Conservation (phyloP, 2,888 invertebrate genomes). For the Ichneumoninae sp. region DNA sequence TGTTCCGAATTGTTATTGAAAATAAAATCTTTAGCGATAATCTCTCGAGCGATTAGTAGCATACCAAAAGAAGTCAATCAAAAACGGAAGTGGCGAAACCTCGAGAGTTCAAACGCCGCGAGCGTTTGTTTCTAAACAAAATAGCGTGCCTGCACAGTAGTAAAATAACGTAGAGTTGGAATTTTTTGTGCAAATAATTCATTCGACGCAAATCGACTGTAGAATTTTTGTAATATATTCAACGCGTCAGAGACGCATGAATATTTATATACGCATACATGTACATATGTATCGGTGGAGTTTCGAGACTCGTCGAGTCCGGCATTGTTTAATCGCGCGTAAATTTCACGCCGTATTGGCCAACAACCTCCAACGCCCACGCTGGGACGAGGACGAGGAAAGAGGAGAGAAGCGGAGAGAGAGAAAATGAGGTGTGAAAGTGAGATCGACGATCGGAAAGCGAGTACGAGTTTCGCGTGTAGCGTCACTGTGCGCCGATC, state of each 20-base stretch:
- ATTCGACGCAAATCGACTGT: conserved; percentile 3
- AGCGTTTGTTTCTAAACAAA: not conserved
- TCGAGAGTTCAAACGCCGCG: not conserved
- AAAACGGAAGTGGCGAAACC: not conserved
- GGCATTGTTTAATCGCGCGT: conserved; percentile 24
- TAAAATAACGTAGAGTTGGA: not conserved
- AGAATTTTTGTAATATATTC: conserved; percentile 5
- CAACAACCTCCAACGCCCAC: conserved; percentile 12
- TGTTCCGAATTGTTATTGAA: not conserved
- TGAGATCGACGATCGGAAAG: conserved; percentile 18
- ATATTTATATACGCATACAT: not conserved
- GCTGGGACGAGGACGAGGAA: conserved; percentile 11
- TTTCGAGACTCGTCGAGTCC: conserved; percentile 13
- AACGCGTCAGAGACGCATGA: not conserved
- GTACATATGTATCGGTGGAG: not conserved
- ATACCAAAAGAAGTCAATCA: not conserved
- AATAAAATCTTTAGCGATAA: not conserved
- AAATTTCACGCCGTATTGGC: conserved; percentile 20
- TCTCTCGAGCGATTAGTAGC: not conserved
- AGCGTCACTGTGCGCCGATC: conserved; percentile 10
- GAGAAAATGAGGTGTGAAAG: conserved; percentile 10
- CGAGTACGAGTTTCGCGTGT: not conserved
- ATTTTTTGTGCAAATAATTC: conserved; percentile 13
- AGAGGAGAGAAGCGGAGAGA: not conserved
- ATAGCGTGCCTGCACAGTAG: not conserved